Evolutionary conservation across 2,888 invertebrate genomes (phyloP), one percentile per base, ranked within the genome.

Genomic region (Apotomis betuletana): DNA sequence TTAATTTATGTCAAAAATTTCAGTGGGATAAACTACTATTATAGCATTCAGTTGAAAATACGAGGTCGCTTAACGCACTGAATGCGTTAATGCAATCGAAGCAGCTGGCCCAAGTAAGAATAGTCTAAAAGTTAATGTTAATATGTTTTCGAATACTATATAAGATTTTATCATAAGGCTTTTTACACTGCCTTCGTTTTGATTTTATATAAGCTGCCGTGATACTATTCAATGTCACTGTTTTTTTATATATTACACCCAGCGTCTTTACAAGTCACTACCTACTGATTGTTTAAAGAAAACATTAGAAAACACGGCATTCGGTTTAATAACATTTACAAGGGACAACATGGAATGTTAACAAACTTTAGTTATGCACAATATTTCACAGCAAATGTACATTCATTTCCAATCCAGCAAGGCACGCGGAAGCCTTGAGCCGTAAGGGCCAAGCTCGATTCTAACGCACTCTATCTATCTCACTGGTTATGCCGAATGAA

Each of bases 291-390:
- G 49, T 49, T 3, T 8, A 49, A 65, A 65, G 46, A 57, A 65
- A 65, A 65, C 57, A 65, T 46, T n/a, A 27, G 9, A 55, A 65
- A 13, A 49, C 13, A 59, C 57, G 49, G 67, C 57, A 67, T 49
- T 68, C 67, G 5, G 60, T 59, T 59, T 68, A 59, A 68, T 68
- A 60, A 68, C 60, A 60, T 68, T 51, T 59, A 60, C 60, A 58
- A 52, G 52, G 52, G 60, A 15, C 27, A 59, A 59, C 49, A 70
- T 70, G 70, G 70, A 70, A 70, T 70, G 70, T 70, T 36, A 60
- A 64, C 54, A 70, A 59, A 36, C 57, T 41, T 63, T 52, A 61
- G 69, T 49, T 62, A 69, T 57, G 65, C 57, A 41, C 57, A 49
- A 49, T 15, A 44, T 5, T 44, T 61, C 55, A 67, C 64, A 38